Percentiles rank a stretch among this genome's conserved stretches.
These are phyloP conservation scores for Chrysotoxum bicinctum DNA, from an alignment of 2,888 invertebrate genomes.

Conservation along the genomic window DNA sequence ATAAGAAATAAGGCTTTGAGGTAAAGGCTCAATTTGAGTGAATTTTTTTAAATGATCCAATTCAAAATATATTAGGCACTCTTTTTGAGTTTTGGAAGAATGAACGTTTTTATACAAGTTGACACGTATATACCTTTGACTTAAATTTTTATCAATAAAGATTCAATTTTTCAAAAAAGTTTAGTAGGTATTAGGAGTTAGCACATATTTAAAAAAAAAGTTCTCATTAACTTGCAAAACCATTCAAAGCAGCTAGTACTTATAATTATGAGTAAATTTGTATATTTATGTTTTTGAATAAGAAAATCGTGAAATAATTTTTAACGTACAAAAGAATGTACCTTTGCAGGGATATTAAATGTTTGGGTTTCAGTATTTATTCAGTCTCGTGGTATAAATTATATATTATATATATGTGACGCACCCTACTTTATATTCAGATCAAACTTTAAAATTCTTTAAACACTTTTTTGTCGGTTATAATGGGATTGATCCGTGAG, in stretches of 20 bases:
- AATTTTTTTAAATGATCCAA: not conserved
- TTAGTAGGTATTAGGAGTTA: not conserved
- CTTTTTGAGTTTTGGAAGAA: not conserved
- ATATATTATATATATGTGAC: constrained; percentile 15
- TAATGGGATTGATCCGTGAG: not conserved
- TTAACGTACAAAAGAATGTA: not conserved
- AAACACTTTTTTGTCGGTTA: not conserved
- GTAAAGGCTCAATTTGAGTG: not conserved
- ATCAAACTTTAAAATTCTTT: not conserved
- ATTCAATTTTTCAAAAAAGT: not conserved
- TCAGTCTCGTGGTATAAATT: not conserved
- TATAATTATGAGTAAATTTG: not conserved
- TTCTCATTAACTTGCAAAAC: not conserved
- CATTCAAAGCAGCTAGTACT: not conserved
- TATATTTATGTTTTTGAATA: not conserved
- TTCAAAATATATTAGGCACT: not conserved
- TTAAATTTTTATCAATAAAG: not conserved
- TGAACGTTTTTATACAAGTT: not conserved
- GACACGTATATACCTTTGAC: not conserved
- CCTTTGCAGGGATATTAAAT: not conserved
- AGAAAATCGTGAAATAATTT: not conserved
- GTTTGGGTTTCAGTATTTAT: not conserved
- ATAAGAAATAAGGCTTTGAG: not conserved
- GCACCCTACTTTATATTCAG: constrained; percentile 29
- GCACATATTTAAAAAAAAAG: not conserved